A percentile compares a stretch with the other conserved stretches of the same genome.
Evolutionary conservation across 2,888 invertebrate genomes (phyloP).

Genomic region (Standfussiana lucernea): DNA sequence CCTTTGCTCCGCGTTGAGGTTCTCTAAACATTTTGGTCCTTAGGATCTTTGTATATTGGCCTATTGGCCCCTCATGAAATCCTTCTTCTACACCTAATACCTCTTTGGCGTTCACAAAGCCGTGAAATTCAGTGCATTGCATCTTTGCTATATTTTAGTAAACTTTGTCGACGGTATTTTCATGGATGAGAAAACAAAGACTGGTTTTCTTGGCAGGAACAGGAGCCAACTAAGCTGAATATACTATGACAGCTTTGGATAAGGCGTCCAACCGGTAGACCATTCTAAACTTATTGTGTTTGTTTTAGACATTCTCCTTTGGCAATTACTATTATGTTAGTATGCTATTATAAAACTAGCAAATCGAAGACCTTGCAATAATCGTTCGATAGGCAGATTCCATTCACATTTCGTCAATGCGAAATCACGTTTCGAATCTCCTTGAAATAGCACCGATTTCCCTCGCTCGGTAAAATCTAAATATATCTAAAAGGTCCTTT

Average conservation of each 20-base stretch:
- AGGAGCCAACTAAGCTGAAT: slow-evolving; percentile 39
- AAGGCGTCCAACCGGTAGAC: slow-evolving; percentile 8
- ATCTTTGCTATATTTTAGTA: slow-evolving; percentile 29
- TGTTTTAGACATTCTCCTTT: slow-evolving; percentile 7
- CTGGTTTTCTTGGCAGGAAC: slow-evolving; percentile 10
- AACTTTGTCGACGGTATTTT: slow-evolving; percentile 28
- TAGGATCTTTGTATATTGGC: background rate
- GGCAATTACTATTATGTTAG: no score
- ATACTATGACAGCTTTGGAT: slow-evolving; percentile 26
- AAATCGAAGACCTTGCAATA: slow-evolving; percentile 56
- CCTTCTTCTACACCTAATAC: slow-evolving; percentile 29
- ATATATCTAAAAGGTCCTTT: slow-evolving; percentile 46
- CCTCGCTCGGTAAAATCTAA: slow-evolving; percentile 45
- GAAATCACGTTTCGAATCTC: slow-evolving; percentile 54
- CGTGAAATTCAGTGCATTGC: slow-evolving; percentile 38
- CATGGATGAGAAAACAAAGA: slow-evolving; percentile 45
- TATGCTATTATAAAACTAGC: slow-evolving; percentile 33
- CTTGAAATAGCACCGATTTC: slow-evolving; percentile 60
- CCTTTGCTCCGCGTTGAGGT: background rate
- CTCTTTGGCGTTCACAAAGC: slow-evolving; percentile 20
- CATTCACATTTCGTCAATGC: slow-evolving; percentile 64
- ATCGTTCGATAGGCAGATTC: slow-evolving; percentile 49
- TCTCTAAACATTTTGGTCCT: slow-evolving; percentile 10
- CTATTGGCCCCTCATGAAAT: slow-evolving; percentile 10
- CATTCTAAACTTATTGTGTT: background rate